Percentiles rank a stretch among this genome's conserved stretches.
Evolutionary conservation across 2,113 vertebrate species (phyloP).

Genomic region (Neodon shergylaensis): DNA sequence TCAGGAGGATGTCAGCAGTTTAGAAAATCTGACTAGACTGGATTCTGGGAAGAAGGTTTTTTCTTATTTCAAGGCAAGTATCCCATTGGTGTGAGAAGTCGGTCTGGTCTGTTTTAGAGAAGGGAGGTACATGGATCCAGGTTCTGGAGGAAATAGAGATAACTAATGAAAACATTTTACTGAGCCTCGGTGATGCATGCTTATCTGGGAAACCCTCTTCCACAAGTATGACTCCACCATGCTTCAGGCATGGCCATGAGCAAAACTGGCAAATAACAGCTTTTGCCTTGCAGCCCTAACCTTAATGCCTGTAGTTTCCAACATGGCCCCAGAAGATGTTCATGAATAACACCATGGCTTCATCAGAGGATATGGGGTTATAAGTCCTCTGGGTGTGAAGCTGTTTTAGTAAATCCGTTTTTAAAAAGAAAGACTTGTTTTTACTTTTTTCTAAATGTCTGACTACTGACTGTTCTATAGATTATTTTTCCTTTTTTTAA

Average conservation of each 20-base stretch:
- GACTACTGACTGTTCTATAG: slow-evolving; percentile 92
- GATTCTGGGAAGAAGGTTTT: slow-evolving; percentile 78
- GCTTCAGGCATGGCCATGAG: slow-evolving; percentile 82
- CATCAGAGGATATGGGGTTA: slow-evolving; percentile 80
- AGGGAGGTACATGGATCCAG: slow-evolving; percentile 74
- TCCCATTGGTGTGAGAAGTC: slow-evolving; percentile 74
- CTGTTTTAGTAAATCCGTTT: slow-evolving; percentile 91
- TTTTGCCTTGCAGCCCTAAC: slow-evolving; percentile 73
- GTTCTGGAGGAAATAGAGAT: neutral
- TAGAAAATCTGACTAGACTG: slow-evolving; percentile 66
- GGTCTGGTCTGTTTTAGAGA: slow-evolving; percentile 73
- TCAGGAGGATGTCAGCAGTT: slow-evolving; percentile 66
- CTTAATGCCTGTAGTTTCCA: slow-evolving; percentile 48
- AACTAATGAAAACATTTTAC: slow-evolving; percentile 79
- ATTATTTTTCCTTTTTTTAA: slow-evolving; percentile 91
- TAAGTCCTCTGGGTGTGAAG: slow-evolving; percentile 84
- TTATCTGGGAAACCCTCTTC: slow-evolving; percentile 81
- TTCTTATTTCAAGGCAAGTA: slow-evolving; percentile 71
- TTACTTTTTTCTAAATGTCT: slow-evolving; percentile 92
- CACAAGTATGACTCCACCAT: slow-evolving; percentile 82
- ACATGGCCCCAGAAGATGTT: slow-evolving; percentile 71
- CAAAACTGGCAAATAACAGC: slow-evolving; percentile 79
- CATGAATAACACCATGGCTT: slow-evolving; percentile 76
- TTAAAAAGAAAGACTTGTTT: slow-evolving; percentile 90
- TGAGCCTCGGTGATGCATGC: slow-evolving; percentile 82